Evolutionary conservation across 2,113 vertebrate species (phyloP), one percentile per base, ranked within the genome.

Genomic region (Hemichromis elongatus): DNA sequence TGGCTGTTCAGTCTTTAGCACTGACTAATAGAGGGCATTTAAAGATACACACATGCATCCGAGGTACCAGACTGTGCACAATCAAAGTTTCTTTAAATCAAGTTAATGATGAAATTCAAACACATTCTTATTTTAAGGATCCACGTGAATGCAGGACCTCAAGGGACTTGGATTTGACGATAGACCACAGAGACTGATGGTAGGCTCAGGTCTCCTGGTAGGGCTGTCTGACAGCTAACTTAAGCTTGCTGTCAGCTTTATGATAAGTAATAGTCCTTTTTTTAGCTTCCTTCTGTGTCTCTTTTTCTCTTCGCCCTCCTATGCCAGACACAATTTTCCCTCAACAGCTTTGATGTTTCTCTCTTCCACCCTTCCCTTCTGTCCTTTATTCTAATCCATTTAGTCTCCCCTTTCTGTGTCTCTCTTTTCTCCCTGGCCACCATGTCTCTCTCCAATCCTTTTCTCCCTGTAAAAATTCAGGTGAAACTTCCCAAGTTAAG

Each of bases 321-420:
- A 68, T 80, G 78, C 81, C 84, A 91, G 81, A 70, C 84, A 89
- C 42, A 35, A 47, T 89, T 92, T 90, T 83, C 81, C 70, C 81
- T 85, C 79, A 78, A 37, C 73, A 86, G 84, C 94, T 93, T 93
- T 94, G 92, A 95, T 94, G 92, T 92, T 90, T 90, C 87, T 87
- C 86, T 83, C 83, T 57, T 89, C 78, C 78, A 35, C 86, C 40
- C 87, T 87, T 93, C 87, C 59, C 59, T 88, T 81, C 81, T 86
- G 80, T 92, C 85, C 90, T 94, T 87, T 85, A 88, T 89, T 92
- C 84, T 93, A 91, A 95, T 95, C 94, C 90, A 92, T 83, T 93
- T 92, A 92, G 88, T 87, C 80, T 89, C 81, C 68, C 82, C 59
- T 79, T 84, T 86, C 88, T 80, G 79, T 83, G 75, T 88, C 85